Evolutionary conservation across 2,113 vertebrate species (phyloP).

Genomic region (Camelus bactrianus): DNA sequence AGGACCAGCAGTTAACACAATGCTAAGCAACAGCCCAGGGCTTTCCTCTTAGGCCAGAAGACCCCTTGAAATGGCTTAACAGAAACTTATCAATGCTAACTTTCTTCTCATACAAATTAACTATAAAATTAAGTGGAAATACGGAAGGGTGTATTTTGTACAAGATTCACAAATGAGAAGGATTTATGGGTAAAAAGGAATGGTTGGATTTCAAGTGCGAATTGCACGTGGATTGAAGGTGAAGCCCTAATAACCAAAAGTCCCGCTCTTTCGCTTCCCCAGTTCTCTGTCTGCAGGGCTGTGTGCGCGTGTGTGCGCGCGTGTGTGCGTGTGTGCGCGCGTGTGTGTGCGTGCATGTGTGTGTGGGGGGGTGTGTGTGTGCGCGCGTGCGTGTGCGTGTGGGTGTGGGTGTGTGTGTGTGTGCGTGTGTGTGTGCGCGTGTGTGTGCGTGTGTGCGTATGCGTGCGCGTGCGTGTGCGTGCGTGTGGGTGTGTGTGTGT

Average conservation of each 20-base stretch:
- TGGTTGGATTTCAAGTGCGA: neutral
- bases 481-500: no score
- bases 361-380: no score
- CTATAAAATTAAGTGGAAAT: neutral
- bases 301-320: neutral
- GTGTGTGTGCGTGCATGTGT: no score
- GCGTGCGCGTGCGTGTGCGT: no score
- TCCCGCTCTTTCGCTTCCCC: neutral
- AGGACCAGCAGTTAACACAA: neutral
- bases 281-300: neutral
- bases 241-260: neutral
- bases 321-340: neutral
- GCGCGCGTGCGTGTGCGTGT: no score
- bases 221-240: neutral
- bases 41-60: neutral
- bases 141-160: neutral
- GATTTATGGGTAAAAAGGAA: neutral
- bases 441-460: no score
- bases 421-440: no score
- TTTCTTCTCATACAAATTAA: neutral
- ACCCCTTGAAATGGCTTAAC: conserved; percentile 5
- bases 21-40: neutral
- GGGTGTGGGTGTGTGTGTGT: no score
- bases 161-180: neutral
- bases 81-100: neutral